Evolutionary conservation across 2,888 invertebrate genomes (phyloP).

Genomic region (Phaonia tiefii): DNA sequence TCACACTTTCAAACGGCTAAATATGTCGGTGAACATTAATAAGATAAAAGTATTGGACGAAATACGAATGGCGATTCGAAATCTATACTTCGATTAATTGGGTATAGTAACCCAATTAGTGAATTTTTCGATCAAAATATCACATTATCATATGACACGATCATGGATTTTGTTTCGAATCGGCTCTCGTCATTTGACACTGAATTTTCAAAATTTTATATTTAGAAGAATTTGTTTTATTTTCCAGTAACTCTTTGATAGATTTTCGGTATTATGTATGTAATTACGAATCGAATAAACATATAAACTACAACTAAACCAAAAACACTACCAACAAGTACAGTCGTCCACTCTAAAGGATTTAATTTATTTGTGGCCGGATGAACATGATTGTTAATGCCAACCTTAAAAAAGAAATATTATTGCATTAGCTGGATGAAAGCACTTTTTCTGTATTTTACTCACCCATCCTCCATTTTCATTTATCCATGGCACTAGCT

Average conservation of each 20-base stretch:
- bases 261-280: constrained; percentile 74
- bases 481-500: constrained; percentile 89
- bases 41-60: no score
- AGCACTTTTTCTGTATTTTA: no score
- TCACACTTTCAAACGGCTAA: no score
- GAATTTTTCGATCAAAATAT: background rate
- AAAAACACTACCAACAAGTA: constrained; percentile 76
- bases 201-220: background rate
- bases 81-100: no score
- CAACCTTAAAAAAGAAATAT: constrained; percentile 71
- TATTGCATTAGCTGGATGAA: no score
- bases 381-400: constrained; percentile 78
- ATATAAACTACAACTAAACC: constrained; percentile 77
- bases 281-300: constrained; percentile 76
- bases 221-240: constrained; percentile 31
- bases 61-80: no score
- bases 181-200: no score
- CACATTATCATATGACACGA: no score
- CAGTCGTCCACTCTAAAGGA: constrained; percentile 78
- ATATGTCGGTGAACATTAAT: no score
- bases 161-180: no score
- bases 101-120: no score
- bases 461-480: constrained; percentile 93
- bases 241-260: constrained; percentile 72
- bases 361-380: constrained; percentile 76